Evolutionary conservation across 2,797 vertebrate genomes (phyloP), one percentile per base, ranked within the genome.

Genomic region (Mionectes olivaceus): DNA sequence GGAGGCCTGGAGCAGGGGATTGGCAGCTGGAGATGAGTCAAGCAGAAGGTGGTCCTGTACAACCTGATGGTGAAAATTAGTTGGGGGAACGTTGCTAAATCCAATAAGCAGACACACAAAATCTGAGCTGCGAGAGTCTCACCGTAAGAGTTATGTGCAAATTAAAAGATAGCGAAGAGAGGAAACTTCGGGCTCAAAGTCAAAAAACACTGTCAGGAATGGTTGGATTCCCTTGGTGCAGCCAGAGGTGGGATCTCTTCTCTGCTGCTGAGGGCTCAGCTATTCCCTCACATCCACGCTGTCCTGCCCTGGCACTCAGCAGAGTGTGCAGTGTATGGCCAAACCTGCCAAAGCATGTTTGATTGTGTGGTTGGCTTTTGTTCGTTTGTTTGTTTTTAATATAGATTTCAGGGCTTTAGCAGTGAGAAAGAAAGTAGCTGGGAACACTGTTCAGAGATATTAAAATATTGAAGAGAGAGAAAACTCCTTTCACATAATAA

Each of bases 301-400:
- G 39, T 15, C 60, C 79, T 70, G 43, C 41, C 35, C 47, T 47
- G 43, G 44, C 47, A 23, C 47, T 10, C 77, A n/a, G 35, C 7
- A 3, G 23, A 13, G 24, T 1, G 7, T 5, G 1, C 10, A 8
- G 17, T 2, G 5, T 9, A 2, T 10, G 43, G 11, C 35, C 63
- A 73, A 73, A 57, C 50, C 79, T 64, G 49, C 53, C 57, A 56
- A 33, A 21, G 37, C 11, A 1, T 0, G 2, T 6, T 75, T 77
- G 37, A 56, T 17, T 44, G 16, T 1, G 1, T 25, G 18, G 4
- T 2, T 59, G 30, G 12, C 1, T 18, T 65, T n/a, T 21, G 13
- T 25, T 49, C 18, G 17, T 44, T 39, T 39, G 39, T 46, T 46
- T 28, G 27, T 30, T 13, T 37, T n/a, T 7, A 41, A 12, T 23